Base-by-base conservation (phyloP, 2,113 vertebrate species). In the Psettodes erumei region DNA sequence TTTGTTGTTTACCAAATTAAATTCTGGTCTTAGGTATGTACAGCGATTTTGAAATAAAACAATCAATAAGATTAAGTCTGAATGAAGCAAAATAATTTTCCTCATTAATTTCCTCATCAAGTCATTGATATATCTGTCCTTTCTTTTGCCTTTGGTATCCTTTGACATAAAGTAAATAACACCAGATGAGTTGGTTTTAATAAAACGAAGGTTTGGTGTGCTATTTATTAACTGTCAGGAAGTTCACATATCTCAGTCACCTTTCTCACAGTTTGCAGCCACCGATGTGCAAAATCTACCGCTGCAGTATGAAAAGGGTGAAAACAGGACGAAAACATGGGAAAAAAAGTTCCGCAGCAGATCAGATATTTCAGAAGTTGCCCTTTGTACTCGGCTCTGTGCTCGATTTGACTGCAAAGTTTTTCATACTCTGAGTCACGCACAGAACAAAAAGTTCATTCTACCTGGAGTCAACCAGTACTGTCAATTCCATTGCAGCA, bases 391-490 rank as follows among this genome's bases (percentile, higher is more conserved):
- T 40, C 10, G 7, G 7, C 71, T 6, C 47, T 35, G 56, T 16
- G 8, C 42, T 55, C 6, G 2, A 25, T 61, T 37, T 43, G 43
- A 65, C n/a, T 28, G 37, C 43, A 27, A 23, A 50, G 54, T 62
- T 55, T 42, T 33, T 15, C 47, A 76, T 63, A 30, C 30, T 59
- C 18, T 4, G 25, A 37, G 3, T 65, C 71, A 53, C 56, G 0
- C 23, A 11, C 47, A 54, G 21, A 60, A 68, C 27, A 25, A 60
- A 4, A 38, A 47, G 72, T 19, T 67, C 23, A 37, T 63, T 51
- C 25, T 38, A 67, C 60, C 58, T 42, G n/a, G n/a, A 54, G 37
- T 63, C n/a, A 0, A n/a, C 25, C 30, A 25, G 35, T 13, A 38
- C 38, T 45, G 47, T 32, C 50, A 50, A 30, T 28, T 61, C 40